Percentiles rank a stretch among this genome's conserved stretches.
Conservation (phyloP, 2,888 invertebrate species). For the Epinotia demarniana region DNA sequence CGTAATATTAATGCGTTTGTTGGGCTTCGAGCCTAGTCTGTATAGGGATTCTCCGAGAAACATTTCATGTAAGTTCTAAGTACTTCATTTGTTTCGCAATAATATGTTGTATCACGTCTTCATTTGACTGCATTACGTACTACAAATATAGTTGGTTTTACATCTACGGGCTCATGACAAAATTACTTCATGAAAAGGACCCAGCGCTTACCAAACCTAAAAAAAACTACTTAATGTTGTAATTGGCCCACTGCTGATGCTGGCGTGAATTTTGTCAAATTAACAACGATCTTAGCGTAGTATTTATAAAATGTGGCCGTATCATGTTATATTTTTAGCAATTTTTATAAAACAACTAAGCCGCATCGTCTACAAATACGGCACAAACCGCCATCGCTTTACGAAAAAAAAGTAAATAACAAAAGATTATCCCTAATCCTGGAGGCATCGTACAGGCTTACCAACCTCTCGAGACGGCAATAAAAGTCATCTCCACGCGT, state of each 20-base stretch:
- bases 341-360: neutral
- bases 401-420: conserved; percentile 66
- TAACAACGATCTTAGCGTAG: neutral
- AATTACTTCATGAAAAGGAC: neutral
- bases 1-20: conserved; percentile 36
- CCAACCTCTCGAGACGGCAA: conserved; percentile 71
- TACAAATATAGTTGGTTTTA: too few species aligned
- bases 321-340: neutral
- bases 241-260: neutral
- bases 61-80: neutral
- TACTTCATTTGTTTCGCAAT: neutral
- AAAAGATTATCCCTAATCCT: conserved; percentile 72
- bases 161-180: neutral
- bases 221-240: neutral
- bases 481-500: conserved; percentile 69
- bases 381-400: conserved; percentile 47
- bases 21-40: conserved; percentile 6
- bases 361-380: conserved; percentile 35
- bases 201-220: neutral
- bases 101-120: too few species aligned
- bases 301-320: neutral
- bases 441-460: conserved; percentile 61
- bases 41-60: neutral
- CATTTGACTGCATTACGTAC: too few species aligned
- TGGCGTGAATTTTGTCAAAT: neutral